phyloP scores from a whole-genome alignment of 2,888 invertebrate genomes.

The Pocota personata region DNA sequence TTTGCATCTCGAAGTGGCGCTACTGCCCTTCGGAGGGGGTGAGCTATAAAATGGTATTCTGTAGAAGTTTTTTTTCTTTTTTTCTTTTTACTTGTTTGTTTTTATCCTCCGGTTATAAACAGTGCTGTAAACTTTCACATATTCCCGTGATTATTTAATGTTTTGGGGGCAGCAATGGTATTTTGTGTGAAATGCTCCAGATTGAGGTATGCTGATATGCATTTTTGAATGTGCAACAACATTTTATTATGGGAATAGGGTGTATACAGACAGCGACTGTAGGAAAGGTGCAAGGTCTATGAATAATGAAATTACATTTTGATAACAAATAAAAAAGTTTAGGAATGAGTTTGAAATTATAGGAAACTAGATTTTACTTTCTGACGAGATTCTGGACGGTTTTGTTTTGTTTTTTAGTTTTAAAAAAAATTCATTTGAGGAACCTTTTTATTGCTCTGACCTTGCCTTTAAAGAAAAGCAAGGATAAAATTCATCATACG shows the following conservation, averaged over 20 bases:
- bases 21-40: not conserved
- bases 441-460: too few species aligned
- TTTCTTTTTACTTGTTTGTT: too few species aligned
- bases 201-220: conserved; percentile 49
- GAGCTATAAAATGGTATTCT: conserved; percentile 31
- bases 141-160: conserved; percentile 59
- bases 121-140: conserved; percentile 39
- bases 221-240: conserved; percentile 35
- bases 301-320: not conserved
- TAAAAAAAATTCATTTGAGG: too few species aligned
- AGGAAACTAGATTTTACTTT: too few species aligned
- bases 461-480: too few species aligned
- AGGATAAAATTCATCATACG: too few species aligned
- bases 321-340: not conserved
- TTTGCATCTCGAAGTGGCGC: conserved; percentile 25
- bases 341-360: not conserved
- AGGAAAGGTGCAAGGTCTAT: not conserved
- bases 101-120: conserved; percentile 23
- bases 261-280: not conserved
- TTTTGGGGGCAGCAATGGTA: conserved; percentile 36
- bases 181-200: conserved; percentile 13
- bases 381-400: too few species aligned
- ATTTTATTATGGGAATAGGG: not conserved
- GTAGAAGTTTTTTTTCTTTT: not conserved
- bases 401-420: too few species aligned